Conservation (phyloP, 1,140 invertebrate genomes). For the Formica exsecta region DNA sequence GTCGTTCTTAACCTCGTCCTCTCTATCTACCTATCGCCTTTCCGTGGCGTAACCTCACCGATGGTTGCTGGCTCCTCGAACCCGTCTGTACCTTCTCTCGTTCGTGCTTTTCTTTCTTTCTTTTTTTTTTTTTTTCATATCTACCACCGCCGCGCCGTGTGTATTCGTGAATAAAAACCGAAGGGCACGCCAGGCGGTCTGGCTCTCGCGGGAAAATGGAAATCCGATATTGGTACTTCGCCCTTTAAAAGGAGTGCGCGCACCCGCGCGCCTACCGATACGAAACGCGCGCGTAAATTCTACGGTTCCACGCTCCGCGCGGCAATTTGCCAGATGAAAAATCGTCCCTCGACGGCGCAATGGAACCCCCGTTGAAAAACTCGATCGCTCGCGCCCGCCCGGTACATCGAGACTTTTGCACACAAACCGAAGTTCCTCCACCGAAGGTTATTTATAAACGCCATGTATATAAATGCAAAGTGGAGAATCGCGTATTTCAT, state of each 20-base stretch:
- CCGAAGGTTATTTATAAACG: conserved; percentile 65
- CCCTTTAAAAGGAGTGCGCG: conserved; percentile 70
- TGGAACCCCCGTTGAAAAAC: conserved; percentile 56
- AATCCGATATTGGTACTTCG: conserved; percentile 81
- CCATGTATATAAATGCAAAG: conserved; percentile 63
- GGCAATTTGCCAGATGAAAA: conserved; percentile 61
- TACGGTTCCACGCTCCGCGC: conserved; percentile 58
- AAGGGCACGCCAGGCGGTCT: conserved; percentile 63
- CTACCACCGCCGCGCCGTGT: conserved; percentile 11
- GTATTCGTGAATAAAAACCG: conserved; percentile 72
- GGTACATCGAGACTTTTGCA: conserved; percentile 62
- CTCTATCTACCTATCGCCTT: conserved; percentile 23
- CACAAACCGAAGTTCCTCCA: conserved; percentile 61
- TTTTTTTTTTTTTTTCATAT: conserved; percentile 42
- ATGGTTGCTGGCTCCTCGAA: conserved; percentile 43
- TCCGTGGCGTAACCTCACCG: conserved; percentile 33
- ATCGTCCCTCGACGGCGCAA: conserved; percentile 58
- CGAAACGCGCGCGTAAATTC: conserved; percentile 69
- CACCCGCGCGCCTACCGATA: conserved; percentile 52
- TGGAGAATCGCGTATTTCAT: conserved; percentile 57
- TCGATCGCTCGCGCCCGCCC: conserved; percentile 48
- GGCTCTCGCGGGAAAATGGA: conserved; percentile 78
- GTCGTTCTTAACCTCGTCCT: conserved; percentile 56
- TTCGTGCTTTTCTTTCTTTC: conserved; percentile 19
- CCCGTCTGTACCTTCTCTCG: conserved; percentile 14